Evolutionary conservation across 53 echinoderm and acorn worm genomes (phyloP).

Genomic region (Zoroaster sp.): DNA sequence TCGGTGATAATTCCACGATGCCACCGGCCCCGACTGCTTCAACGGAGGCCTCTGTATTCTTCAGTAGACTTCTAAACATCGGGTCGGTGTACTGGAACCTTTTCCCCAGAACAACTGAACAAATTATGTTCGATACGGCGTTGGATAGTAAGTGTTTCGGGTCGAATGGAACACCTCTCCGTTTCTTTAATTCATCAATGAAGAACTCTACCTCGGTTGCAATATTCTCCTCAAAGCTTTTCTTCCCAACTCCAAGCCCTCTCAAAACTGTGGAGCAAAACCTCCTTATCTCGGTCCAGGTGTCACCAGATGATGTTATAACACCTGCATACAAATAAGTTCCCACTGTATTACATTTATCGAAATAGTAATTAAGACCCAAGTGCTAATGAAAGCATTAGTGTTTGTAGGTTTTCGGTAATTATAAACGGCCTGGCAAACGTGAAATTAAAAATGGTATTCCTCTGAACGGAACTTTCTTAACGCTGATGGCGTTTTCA

Average conservation of each 20-base stretch:
- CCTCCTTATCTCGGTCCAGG: constrained; percentile 36
- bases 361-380: background rate
- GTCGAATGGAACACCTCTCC: constrained; percentile 26
- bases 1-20: background rate
- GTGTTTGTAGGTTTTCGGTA: background rate
- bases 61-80: background rate
- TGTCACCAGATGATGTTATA: constrained; percentile 25
- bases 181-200: background rate
- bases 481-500: no score
- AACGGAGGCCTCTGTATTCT: background rate
- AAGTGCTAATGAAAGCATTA: background rate
- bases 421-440: background rate
- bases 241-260: constrained; percentile 52
- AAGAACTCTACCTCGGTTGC: constrained; percentile 24
- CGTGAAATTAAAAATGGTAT: no score
- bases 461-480: no score
- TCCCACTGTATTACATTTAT: background rate
- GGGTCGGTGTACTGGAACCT: constrained; percentile 23
- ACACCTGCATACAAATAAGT: background rate
- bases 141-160: constrained; percentile 10
- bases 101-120: constrained; percentile 42
- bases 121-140: constrained; percentile 60
- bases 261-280: constrained; percentile 41
- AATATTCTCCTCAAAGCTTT: constrained; percentile 29
- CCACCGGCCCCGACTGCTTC: constrained; percentile 1